phyloP scores from a whole-genome alignment of 2,888 invertebrate species.

The Terebella lapidaria region DNA sequence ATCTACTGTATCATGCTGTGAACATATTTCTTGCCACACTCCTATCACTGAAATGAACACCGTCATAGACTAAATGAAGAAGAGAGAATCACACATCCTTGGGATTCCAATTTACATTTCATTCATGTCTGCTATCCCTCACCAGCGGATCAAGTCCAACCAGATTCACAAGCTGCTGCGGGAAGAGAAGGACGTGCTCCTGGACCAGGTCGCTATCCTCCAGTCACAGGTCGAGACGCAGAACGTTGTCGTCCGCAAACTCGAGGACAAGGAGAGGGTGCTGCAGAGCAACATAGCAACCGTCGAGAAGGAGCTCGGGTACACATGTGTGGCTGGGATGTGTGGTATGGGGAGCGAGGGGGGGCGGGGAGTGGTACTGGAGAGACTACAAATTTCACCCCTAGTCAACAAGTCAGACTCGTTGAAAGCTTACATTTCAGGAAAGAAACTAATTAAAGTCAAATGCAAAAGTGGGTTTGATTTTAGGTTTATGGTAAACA shows the following conservation, averaged over 20 bases:
- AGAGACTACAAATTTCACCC: no score
- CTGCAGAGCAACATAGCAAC: constrained; percentile 86
- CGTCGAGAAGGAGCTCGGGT: constrained; percentile 77
- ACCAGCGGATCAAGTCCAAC: constrained; percentile 62
- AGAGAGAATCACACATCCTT: no score
- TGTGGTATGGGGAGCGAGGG: not conserved
- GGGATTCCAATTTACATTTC: not conserved
- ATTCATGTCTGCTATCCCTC: not conserved
- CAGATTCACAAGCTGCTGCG: constrained; percentile 88
- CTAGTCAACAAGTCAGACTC: no score
- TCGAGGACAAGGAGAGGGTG: constrained; percentile 93
- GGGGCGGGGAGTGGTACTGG: not conserved
- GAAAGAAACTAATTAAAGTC: no score
- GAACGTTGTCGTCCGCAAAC: constrained; percentile 83
- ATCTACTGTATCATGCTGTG: no score
- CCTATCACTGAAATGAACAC: not conserved
- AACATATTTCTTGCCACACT: no score
- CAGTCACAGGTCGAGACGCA: constrained; percentile 85
- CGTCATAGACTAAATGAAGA: no score
- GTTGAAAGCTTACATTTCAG: no score
- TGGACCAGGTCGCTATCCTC: constrained; percentile 77
- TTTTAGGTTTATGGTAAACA: no score
- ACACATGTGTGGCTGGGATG: no score
- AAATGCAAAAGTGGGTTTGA: no score
- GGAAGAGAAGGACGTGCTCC: constrained; percentile 89